Evolutionary conservation across 1,140 invertebrate genomes (phyloP).

Genomic region (Zaprionus ornatus): DNA sequence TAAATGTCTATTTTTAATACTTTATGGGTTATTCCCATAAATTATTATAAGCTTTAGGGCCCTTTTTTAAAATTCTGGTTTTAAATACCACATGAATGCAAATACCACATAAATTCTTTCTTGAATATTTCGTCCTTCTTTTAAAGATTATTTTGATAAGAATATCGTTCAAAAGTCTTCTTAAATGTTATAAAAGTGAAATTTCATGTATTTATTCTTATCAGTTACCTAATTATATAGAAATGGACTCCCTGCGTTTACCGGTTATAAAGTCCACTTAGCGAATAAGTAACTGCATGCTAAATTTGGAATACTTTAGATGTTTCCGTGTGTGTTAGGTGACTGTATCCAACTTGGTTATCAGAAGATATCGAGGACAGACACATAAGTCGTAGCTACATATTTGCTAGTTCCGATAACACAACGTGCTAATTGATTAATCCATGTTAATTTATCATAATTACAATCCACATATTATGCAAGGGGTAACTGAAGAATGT

Average conservation of each 20-base stretch:
- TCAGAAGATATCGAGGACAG: neutral
- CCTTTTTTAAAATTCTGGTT: no score
- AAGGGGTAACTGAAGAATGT: neutral
- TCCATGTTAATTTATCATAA: conserved; percentile 12
- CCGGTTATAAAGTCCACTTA: neutral
- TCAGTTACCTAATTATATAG: neutral
- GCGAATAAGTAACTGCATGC: neutral
- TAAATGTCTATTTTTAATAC: neutral
- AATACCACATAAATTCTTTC: no score
- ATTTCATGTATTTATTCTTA: neutral
- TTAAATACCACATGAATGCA: no score
- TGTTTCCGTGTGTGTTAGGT: neutral
- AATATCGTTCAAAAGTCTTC: no score
- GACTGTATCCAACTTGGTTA: conserved; percentile 4
- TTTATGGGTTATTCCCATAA: neutral
- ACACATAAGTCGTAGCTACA: neutral
- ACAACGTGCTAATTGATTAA: neutral
- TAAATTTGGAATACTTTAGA: neutral
- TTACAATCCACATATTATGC: neutral
- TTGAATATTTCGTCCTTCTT: no score
- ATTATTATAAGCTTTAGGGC: no score
- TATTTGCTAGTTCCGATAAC: neutral
- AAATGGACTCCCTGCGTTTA: neutral
- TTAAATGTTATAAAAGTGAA: no score
- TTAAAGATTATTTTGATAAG: no score